Percentiles rank a stretch among this genome's conserved stretches.
These are phyloP conservation scores for Saccopteryx bilineata DNA, from an alignment of 2,113 vertebrate genomes.

Conservation along the genomic window DNA sequence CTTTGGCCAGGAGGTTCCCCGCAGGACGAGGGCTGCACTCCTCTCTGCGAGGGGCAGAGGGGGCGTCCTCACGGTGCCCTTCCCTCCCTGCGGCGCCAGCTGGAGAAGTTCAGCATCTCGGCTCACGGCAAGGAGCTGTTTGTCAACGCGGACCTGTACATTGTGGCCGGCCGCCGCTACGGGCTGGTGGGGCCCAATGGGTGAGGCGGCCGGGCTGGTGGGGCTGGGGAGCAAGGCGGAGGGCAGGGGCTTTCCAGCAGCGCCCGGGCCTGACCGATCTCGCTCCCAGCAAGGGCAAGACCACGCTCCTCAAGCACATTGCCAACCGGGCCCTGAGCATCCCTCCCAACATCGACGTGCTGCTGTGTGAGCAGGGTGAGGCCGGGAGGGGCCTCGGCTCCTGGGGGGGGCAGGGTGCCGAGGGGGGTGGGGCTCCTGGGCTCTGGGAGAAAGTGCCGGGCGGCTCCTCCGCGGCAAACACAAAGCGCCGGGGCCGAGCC, in stretches of 20 bases:
- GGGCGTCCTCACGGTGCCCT: neutral
- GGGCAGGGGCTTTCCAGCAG: too few species aligned
- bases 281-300: slow-evolving; percentile 94
- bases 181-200: slow-evolving; percentile 97
- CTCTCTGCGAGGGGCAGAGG: neutral
- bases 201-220: slow-evolving; percentile 83
- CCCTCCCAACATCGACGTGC: slow-evolving; percentile 95
- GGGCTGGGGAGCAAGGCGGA: too few species aligned
- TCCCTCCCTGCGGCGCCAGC: slow-evolving; percentile 79
- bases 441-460: too few species aligned
- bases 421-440: neutral
- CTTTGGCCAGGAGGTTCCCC: neutral
- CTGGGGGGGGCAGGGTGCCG: neutral
- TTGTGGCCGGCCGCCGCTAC: slow-evolving; percentile 95
- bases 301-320: slow-evolving; percentile 96
- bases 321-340: slow-evolving; percentile 95
- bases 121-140: slow-evolving; percentile 97
- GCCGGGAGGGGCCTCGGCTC: too few species aligned
- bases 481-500: too few species aligned
- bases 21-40: neutral
- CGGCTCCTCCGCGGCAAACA: too few species aligned
- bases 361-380: slow-evolving; percentile 96
- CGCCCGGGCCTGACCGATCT: neutral
- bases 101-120: slow-evolving; percentile 97
- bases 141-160: slow-evolving; percentile 94